Conservation (phyloP, 2,113 vertebrate species). For the Epinephelus cyanopodus region DNA sequence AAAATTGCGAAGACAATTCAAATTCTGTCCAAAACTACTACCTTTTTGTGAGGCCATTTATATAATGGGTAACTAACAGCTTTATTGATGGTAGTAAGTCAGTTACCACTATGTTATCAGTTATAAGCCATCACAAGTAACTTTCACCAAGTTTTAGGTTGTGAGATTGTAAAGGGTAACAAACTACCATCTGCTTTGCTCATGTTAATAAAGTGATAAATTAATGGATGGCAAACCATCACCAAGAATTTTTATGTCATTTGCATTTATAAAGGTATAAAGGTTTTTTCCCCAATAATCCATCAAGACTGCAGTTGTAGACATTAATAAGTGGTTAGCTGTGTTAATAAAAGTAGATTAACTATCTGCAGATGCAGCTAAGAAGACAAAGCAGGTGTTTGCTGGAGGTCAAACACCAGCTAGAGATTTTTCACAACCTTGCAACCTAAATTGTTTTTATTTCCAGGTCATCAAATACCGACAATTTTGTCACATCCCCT, state of each 20-base stretch:
- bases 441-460: neutral
- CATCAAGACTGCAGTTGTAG: neutral
- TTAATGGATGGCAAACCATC: neutral
- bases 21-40: neutral
- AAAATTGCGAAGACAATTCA: slow-evolving; percentile 3
- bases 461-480: too few species aligned
- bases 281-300: neutral
- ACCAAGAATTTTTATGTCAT: neutral
- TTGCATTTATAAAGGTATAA: neutral
- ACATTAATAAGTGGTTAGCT: neutral
- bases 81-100: neutral
- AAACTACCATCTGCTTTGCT: neutral
- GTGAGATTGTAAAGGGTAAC: neutral
- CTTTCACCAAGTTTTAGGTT: neutral
- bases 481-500: too few species aligned
- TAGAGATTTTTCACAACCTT: neutral
- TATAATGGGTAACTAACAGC: neutral
- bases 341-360: neutral
- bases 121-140: neutral
- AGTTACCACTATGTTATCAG: neutral
- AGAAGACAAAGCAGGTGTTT: neutral
- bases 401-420: neutral
- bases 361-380: neutral
- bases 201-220: neutral
- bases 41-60: neutral